phyloP scores from a whole-genome alignment of 2,888 invertebrate genomes.

The Neoitamus cyanurus region DNA sequence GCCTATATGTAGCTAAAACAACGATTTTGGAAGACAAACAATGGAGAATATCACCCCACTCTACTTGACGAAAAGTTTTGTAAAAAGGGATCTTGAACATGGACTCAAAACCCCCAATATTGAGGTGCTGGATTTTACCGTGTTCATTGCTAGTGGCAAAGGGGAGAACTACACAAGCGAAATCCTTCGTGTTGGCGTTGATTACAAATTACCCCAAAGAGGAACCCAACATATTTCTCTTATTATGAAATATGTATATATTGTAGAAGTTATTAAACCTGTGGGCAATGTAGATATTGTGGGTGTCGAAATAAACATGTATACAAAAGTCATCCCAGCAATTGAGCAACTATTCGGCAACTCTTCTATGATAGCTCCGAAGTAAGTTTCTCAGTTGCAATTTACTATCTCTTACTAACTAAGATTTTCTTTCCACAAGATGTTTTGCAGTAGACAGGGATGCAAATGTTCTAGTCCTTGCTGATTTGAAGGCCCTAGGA shows the following conservation, averaged over 20 bases:
- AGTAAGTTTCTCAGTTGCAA: slow-evolving; percentile 52
- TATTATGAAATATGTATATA: slow-evolving; percentile 63
- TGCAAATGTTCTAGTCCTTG: not conserved
- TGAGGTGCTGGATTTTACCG: slow-evolving; percentile 60
- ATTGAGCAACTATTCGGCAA: slow-evolving; percentile 65
- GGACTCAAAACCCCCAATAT: slow-evolving; percentile 61
- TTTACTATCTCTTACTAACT: not conserved
- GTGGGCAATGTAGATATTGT: slow-evolving; percentile 64
- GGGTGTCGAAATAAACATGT: slow-evolving; percentile 67
- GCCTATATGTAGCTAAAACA: no score
- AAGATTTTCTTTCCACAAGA: not conserved
- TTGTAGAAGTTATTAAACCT: slow-evolving; percentile 67
- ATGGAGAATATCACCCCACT: not conserved
- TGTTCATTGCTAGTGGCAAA: slow-evolving; percentile 59
- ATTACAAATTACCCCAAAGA: slow-evolving; percentile 59
- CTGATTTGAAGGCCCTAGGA: slow-evolving; percentile 68
- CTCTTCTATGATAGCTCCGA: slow-evolving; percentile 61
- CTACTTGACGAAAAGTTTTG: not conserved
- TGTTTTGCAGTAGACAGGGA: not conserved
- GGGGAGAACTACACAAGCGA: slow-evolving; percentile 65
- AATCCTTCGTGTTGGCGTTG: slow-evolving; percentile 62
- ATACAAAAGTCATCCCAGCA: slow-evolving; percentile 64
- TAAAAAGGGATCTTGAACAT: slow-evolving; percentile 59
- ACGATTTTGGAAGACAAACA: no score
- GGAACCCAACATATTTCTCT: slow-evolving; percentile 60